phyloP scores from a whole-genome alignment of 2,888 invertebrate species.

The Ptilodon capucinus region DNA sequence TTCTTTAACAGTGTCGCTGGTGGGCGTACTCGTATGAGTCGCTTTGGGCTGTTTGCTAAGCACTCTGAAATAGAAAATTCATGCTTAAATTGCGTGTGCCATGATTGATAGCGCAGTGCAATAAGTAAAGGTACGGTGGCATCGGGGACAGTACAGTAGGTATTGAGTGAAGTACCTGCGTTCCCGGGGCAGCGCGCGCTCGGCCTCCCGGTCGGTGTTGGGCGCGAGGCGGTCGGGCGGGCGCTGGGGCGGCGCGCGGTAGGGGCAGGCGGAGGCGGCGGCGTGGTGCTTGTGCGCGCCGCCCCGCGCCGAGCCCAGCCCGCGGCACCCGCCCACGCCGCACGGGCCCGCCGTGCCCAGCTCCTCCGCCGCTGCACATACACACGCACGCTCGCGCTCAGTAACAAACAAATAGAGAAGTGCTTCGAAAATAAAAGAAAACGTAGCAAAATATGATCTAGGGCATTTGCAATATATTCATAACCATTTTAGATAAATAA shows the following conservation, averaged over 20 bases:
- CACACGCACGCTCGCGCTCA: not conserved
- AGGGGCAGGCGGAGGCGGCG: constrained; percentile 89
- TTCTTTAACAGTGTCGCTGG: constrained; percentile 56
- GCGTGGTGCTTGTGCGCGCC: constrained; percentile 89
- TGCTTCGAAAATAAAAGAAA: too few relatives aligned
- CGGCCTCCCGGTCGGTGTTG: constrained; percentile 21
- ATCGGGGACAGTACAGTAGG: too few relatives aligned
- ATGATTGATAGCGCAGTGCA: too few relatives aligned
- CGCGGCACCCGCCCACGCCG: constrained; percentile 93
- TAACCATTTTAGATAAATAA: too few relatives aligned
- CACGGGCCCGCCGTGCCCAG: constrained; percentile 85
- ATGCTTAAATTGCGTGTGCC: too few relatives aligned
- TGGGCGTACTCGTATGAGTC: constrained; percentile 55
- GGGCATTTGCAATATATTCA: too few relatives aligned
- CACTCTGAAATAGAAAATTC: constrained; percentile 41
- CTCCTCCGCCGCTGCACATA: constrained; percentile 83
- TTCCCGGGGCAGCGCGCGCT: constrained; percentile 81
- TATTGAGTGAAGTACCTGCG: constrained; percentile 44
- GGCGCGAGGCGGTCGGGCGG: constrained; percentile 48
- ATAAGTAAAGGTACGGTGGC: too few relatives aligned
- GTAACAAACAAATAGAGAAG: too few relatives aligned
- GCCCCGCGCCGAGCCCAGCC: constrained; percentile 93
- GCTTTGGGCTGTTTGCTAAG: constrained; percentile 53
- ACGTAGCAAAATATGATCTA: too few relatives aligned
- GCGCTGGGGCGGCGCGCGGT: constrained; percentile 63